Conservation (phyloP, 2,113 vertebrate species). For the Mobula birostris region DNA sequence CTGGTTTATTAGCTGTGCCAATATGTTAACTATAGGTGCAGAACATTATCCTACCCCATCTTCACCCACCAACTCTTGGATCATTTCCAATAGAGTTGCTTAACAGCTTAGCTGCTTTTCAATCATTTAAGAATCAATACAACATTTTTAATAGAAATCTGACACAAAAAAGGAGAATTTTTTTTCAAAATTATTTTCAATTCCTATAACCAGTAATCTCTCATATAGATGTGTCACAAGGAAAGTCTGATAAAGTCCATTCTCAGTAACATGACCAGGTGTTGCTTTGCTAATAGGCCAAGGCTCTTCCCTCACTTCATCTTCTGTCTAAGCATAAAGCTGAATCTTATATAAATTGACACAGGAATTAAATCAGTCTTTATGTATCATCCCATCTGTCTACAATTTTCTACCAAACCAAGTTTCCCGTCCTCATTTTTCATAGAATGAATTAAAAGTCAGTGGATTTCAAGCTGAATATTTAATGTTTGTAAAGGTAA, state of each 20-base stretch:
- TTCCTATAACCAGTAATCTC: not conserved
- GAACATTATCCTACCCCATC: not conserved
- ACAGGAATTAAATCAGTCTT: not conserved
- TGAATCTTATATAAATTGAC: not conserved
- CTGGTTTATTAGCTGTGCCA: too few species aligned
- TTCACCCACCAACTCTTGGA: not conserved
- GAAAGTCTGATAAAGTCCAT: not conserved
- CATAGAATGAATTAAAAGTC: not conserved
- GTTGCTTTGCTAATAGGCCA: not conserved
- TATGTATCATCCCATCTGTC: not conserved
- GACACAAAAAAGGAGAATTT: not conserved
- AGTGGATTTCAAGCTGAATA: not conserved
- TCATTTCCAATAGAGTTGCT: not conserved
- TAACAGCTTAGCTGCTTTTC: not conserved
- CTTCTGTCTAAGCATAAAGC: not conserved
- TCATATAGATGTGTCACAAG: not conserved
- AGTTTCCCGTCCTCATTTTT: not conserved
- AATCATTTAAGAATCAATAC: not conserved
- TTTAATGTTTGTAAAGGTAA: not conserved
- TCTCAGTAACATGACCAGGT: not conserved
- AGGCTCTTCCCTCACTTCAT: not conserved
- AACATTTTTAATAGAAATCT: not conserved
- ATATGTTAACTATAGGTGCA: not conserved
- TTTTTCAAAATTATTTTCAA: not conserved
- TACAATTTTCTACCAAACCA: not conserved